A percentile compares a stretch with the other conserved stretches of the same genome.
Conservation (phyloP, 92 coral and sea anemone genomes). For the Paramuricea clavata region DNA sequence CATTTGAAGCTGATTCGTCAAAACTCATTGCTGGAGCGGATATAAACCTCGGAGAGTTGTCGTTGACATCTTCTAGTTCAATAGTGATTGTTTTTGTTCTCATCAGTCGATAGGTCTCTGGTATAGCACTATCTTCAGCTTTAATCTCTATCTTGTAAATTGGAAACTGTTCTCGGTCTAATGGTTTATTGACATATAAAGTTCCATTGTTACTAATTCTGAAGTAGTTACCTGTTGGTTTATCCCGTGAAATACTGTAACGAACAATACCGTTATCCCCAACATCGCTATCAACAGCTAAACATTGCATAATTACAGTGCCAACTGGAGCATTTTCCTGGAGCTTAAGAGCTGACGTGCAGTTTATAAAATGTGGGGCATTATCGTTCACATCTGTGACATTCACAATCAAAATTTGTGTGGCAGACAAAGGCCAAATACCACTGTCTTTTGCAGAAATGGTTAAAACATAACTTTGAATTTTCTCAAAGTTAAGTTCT, state of each 20-base stretch:
- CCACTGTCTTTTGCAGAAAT: conserved; percentile 93
- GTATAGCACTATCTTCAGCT: conserved; percentile 82
- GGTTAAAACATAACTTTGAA: conserved; percentile 69
- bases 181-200: conserved; percentile 56
- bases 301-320: conserved; percentile 75
- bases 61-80: conserved; percentile 80
- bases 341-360: conserved; percentile 59
- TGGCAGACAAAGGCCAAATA: conserved; percentile 66
- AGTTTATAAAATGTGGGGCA: conserved; percentile 74
- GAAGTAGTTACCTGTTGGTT: conserved; percentile 70
- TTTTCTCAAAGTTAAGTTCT: conserved; percentile 84
- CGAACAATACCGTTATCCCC: conserved; percentile 80
- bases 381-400: conserved; percentile 87
- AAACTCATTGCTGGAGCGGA: conserved; percentile 83
- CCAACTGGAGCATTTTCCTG: conserved; percentile 76
- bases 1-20: conserved; percentile 67
- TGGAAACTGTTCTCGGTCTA: conserved; percentile 78
- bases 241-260: conserved; percentile 72
- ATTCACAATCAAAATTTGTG: conserved; percentile 72
- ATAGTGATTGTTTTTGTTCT: conserved; percentile 74
- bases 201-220: conserved; percentile 69
- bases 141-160: conserved; percentile 74
- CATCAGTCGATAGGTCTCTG: conserved; percentile 68
- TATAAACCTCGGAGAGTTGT: conserved; percentile 83
- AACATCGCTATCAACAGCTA: conserved; percentile 84